Conservation (phyloP, 2,888 invertebrate species). For the Gymnocheta viridis region DNA sequence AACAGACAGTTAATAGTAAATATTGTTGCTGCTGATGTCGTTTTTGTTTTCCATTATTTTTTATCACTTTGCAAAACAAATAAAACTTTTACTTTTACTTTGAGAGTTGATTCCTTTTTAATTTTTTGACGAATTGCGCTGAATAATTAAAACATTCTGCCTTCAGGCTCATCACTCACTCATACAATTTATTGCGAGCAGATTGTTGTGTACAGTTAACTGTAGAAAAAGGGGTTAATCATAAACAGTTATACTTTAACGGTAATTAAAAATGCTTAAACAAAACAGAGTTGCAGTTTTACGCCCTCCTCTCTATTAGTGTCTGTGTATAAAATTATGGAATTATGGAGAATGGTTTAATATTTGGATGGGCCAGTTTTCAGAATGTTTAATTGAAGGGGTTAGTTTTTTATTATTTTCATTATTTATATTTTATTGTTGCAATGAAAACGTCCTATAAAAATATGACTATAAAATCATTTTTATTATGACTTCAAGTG, state of each 20-base stretch:
- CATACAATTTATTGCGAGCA: conserved; percentile 21
- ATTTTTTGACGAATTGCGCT: conserved; percentile 68
- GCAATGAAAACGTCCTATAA: conserved; percentile 46
- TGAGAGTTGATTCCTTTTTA: conserved; percentile 59
- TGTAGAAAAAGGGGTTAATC: conserved; percentile 62
- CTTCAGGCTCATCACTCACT: conserved; percentile 52
- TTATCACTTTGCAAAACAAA: conserved; percentile 67
- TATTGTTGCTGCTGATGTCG: conserved; percentile 36
- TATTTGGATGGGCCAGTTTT: conserved; percentile 50
- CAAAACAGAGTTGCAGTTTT: conserved; percentile 37
- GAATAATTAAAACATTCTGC: conserved; percentile 68
- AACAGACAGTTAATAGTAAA: conserved; percentile 56
- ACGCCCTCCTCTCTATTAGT: not conserved
- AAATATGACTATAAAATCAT: conserved; percentile 56
- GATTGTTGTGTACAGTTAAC: conserved; percentile 35
- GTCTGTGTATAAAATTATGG: conserved; percentile 16
- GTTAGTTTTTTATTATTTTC: conserved; percentile 49
- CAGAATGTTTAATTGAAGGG: conserved; percentile 52
- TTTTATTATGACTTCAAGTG: conserved; percentile 51
- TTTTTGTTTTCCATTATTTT: conserved; percentile 58
- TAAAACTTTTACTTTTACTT: conserved; percentile 64
- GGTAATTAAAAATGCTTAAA: conserved; percentile 63
- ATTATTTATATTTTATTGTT: conserved; percentile 38
- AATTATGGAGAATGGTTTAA: conserved; percentile 63
- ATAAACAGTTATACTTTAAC: conserved; percentile 64